Evolutionary conservation across 1,140 invertebrate species (phyloP).

Genomic region (Drosophila saltans): DNA sequence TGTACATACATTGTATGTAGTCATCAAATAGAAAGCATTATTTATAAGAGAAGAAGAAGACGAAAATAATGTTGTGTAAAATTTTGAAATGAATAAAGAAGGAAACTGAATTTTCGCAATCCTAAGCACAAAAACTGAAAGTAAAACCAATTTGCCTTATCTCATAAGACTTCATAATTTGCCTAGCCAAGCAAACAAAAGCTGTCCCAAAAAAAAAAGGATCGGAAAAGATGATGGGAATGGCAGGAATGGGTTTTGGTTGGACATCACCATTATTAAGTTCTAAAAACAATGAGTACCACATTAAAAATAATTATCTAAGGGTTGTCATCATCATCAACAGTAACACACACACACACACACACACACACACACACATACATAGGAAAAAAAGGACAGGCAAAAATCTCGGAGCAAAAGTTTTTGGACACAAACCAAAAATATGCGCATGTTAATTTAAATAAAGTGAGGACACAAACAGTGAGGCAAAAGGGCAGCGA

Average conservation of each 20-base stretch:
- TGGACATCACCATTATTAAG: constrained; percentile 46
- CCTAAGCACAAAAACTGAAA: constrained; percentile 12
- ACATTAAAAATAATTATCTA: constrained; percentile 61
- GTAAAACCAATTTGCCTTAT: constrained; percentile 31
- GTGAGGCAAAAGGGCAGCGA: constrained; percentile 50
- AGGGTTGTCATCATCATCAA: constrained; percentile 33
- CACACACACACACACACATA: constrained; percentile 12
- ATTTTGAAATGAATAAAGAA: not conserved
- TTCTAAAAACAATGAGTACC: constrained; percentile 63
- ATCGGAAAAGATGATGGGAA: not conserved
- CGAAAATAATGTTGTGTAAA: too few species aligned
- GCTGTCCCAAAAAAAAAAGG: constrained; percentile 6
- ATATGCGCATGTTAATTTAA: constrained; percentile 79
- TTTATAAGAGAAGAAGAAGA: not conserved
- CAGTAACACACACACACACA: constrained; percentile 22
- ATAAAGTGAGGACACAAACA: constrained; percentile 64
- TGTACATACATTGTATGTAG: not conserved
- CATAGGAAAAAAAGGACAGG: not conserved
- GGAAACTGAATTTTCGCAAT: not conserved
- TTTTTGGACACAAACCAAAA: constrained; percentile 44
- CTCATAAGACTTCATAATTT: constrained; percentile 41
- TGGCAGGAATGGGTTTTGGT: not conserved
- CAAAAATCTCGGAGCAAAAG: constrained; percentile 16
- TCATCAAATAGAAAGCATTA: not conserved
- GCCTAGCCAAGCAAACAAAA: constrained; percentile 32